Evolutionary conservation across 2,888 invertebrate genomes (phyloP).

Genomic region (Ecliptopera silaceata): DNA sequence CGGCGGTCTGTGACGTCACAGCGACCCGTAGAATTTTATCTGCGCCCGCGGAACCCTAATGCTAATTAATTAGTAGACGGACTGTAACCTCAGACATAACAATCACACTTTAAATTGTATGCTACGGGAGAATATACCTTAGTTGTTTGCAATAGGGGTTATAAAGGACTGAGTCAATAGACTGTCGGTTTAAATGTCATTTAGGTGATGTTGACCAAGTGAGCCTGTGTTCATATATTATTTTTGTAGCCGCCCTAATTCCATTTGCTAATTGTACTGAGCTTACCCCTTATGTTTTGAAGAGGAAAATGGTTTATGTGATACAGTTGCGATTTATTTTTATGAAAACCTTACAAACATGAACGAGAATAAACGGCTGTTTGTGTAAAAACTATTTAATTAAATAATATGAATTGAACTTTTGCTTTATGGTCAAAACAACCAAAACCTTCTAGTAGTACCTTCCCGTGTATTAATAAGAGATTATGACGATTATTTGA

Average conservation of each 20-base stretch:
- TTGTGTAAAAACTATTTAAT: too few species aligned
- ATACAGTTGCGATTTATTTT: slow-evolving; percentile 19
- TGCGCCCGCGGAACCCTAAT: slow-evolving; percentile 65
- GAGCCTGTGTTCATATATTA: slow-evolving; percentile 36
- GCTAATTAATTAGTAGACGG: slow-evolving; percentile 75
- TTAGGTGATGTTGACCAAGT: slow-evolving; percentile 37
- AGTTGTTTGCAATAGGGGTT: slow-evolving; percentile 11
- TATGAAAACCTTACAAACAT: background rate
- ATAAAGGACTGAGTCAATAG: slow-evolving; percentile 28
- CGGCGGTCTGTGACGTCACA: slow-evolving; percentile 37
- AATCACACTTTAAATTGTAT: slow-evolving; percentile 48
- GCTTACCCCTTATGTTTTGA: slow-evolving; percentile 22
- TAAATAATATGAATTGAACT: too few species aligned
- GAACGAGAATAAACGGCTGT: too few species aligned
- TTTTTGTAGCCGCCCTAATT: slow-evolving; percentile 34
- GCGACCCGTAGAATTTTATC: slow-evolving; percentile 68
- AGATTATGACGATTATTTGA: too few species aligned
- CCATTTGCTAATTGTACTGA: slow-evolving; percentile 27
- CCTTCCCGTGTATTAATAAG: too few species aligned
- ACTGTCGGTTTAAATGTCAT: slow-evolving; percentile 39
- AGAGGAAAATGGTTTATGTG: slow-evolving; percentile 21
- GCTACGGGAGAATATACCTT: slow-evolving; percentile 26
- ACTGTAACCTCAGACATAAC: slow-evolving; percentile 61
- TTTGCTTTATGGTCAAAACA: too few species aligned
- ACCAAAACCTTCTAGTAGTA: too few species aligned